These are phyloP conservation scores for Taxidea taxus DNA, from an alignment of 2,113 vertebrate species.

Conservation along the genomic window DNA sequence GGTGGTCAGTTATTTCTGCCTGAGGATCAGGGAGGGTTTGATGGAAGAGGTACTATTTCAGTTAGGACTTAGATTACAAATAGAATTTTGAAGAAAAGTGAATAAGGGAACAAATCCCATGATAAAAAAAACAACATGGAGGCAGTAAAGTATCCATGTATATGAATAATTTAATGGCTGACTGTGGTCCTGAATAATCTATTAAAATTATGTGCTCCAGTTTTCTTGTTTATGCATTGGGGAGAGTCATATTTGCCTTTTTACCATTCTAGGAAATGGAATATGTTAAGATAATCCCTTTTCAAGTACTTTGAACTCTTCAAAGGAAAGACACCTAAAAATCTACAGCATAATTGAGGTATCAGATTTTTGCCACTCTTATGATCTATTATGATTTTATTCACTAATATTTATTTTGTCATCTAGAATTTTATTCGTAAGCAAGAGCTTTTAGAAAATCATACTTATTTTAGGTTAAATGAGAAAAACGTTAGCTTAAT, in stretches of 20 bases:
- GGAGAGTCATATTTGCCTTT: not conserved
- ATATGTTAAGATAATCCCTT: not conserved
- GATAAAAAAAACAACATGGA: not conserved
- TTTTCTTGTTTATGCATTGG: not conserved
- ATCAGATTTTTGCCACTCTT: constrained; percentile 2
- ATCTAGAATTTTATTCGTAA: constrained; percentile 6
- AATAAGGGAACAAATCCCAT: not conserved
- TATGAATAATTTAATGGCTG: constrained; percentile 41
- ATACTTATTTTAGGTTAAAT: not conserved
- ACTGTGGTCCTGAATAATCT: not conserved
- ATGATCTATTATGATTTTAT: not conserved
- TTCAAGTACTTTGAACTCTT: constrained; percentile 23
- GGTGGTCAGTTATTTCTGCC: not conserved
- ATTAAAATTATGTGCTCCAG: not conserved
- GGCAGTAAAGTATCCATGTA: not conserved
- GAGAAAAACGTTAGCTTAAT: not conserved
- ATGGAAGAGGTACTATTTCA: not conserved
- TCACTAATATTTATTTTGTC: not conserved
- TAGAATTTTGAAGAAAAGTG: not conserved
- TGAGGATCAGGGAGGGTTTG: not conserved
- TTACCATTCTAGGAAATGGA: not conserved
- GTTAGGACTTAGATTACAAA: not conserved
- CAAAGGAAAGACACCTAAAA: constrained; percentile 4
- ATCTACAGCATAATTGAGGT: not conserved
- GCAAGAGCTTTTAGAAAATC: not conserved